phyloP scores from a whole-genome alignment of 2,888 invertebrate species.

The Sepiola atlantica region DNA sequence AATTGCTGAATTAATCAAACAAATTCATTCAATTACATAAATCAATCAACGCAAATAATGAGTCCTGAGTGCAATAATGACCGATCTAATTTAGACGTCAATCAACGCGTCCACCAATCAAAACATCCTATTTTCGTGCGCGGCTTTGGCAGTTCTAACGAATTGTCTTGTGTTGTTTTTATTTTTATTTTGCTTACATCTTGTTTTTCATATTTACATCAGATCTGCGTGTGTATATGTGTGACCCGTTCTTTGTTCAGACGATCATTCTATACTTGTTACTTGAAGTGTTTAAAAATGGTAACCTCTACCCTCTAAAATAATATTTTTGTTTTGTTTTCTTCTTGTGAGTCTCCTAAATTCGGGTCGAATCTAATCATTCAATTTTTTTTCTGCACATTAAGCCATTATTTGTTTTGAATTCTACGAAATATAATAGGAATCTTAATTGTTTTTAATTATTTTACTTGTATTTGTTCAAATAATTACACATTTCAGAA shows the following conservation, averaged over 20 bases:
- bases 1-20: constrained; percentile 20
- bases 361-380: not conserved
- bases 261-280: not conserved
- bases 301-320: not conserved
- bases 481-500: not conserved
- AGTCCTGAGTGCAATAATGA: not conserved
- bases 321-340: not conserved
- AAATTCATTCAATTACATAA: constrained; percentile 20
- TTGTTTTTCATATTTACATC: not conserved
- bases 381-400: not conserved
- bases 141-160: not conserved
- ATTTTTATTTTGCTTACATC: not conserved
- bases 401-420: not conserved
- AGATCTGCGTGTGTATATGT: not conserved
- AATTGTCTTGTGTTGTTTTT: not conserved
- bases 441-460: not conserved
- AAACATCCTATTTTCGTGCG: not conserved
- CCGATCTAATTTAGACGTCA: constrained; percentile 32
- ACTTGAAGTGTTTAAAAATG: no score
- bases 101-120: not conserved
- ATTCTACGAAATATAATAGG: not conserved
- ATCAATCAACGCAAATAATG: not conserved
- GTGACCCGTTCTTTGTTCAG: not conserved
- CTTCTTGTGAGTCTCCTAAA: not conserved
- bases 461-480: not conserved